A percentile compares a stretch with the other conserved stretches of the same genome.
These are phyloP conservation scores for Salminus brasiliensis DNA, from an alignment of 2,113 vertebrate species.

Conservation along the genomic window DNA sequence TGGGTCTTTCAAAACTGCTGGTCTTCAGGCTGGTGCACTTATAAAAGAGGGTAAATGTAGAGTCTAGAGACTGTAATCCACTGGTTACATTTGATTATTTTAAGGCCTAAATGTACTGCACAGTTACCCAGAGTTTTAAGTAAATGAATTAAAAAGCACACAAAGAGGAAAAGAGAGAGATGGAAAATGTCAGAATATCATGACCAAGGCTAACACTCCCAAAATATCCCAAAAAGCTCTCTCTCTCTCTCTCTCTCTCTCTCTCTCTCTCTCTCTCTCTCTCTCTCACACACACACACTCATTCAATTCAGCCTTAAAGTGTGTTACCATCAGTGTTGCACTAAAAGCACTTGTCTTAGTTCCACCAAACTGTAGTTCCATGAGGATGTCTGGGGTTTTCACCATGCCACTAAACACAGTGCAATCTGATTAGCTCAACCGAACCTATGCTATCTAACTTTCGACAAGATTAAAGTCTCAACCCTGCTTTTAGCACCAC, in stretches of 20 bases:
- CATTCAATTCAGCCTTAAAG: background rate
- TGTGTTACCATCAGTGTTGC: background rate
- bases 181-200: no score
- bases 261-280: background rate
- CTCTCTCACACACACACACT: background rate
- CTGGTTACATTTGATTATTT: background rate
- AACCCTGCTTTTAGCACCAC: background rate
- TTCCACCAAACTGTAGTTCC: background rate
- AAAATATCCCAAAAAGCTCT: no score
- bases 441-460: background rate
- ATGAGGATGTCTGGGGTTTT: background rate
- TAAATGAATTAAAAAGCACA: background rate
- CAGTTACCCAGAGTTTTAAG: background rate
- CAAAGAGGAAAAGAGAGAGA: background rate
- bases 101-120: background rate
- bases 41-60: background rate
- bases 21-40: background rate
- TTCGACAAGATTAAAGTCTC: background rate
- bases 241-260: background rate
- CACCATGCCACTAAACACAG: background rate
- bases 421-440: background rate
- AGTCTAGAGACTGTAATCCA: background rate
- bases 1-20: constrained; percentile 1
- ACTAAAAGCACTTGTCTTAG: background rate
- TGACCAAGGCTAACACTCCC: no score